Base-by-base conservation (phyloP, 2,797 vertebrate species). In the Coranthus polyacanthus region DNA sequence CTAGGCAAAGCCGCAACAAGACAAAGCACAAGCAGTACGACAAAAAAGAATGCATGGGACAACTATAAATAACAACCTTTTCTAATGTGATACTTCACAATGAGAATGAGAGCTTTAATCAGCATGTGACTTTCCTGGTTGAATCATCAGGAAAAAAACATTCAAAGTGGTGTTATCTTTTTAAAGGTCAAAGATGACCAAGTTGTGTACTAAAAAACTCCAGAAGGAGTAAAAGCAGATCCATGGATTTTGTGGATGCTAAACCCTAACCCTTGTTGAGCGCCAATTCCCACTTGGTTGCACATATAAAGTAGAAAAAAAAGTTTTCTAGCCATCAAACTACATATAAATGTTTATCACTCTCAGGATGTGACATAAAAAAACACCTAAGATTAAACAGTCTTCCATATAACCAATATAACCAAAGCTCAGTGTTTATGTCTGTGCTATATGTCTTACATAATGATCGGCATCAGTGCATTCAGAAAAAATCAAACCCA, bases 281-380 rank as follows among this genome's bases (percentile, higher is more conserved):
- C 71, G 58, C 29, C 38, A 22, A 61, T 45, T 42, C 4, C 58
- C 36, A 21, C 44, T 26, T n/a, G n/a, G n/a, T n/a, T n/a, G n/a
- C n/a, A n/a, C 12, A 3, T 65, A 69, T 73, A 58, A 78, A 5
- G 29, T 36, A 16, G 49, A 63, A 29, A 68, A 29, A 68, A 74
- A 69, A 45, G 55, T 65, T 52, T 36, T 29, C 22, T 45, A 32
- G 67, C 39, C 55, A 57, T 78, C 73, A 72, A 72, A 72, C 12
- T 50, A 38, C 32, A 47, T 54, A 67, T 81, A 87, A 89, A 89
- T 44, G 29, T 86, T 88, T 75, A 84, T 68, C 51, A 34, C 67
- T 61, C 69, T 62, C 78, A 41, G 75, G 58, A 49, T 65, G 21
- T 70, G 63, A 46, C 43, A 59, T 73, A 78, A 77, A 77, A 77